Conservation (phyloP, 2,113 vertebrate genomes). For the Alethe diademata region DNA sequence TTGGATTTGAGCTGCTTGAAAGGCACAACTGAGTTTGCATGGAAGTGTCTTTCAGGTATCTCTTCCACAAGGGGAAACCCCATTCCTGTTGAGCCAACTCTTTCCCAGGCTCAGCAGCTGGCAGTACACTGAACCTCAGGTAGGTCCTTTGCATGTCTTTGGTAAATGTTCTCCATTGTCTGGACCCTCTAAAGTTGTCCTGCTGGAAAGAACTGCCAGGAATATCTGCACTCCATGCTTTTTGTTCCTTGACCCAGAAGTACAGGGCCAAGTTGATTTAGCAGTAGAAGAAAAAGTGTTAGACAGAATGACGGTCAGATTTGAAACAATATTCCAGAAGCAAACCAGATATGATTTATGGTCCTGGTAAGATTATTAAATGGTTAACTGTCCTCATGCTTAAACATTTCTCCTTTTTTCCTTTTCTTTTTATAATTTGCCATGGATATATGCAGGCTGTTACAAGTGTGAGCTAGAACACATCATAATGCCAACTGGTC, state of each 20-base stretch:
- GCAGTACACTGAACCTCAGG: neutral
- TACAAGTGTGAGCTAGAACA: neutral
- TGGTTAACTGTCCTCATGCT: neutral
- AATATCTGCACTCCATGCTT: neutral
- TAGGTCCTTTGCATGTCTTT: neutral
- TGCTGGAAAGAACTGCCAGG: neutral
- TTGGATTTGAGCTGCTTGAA: neutral
- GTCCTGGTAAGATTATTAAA: neutral
- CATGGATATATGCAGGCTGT: neutral
- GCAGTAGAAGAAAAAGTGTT: neutral
- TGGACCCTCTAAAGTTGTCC: neutral
- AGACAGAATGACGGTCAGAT: neutral
- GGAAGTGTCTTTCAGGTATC: neutral
- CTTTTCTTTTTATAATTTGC: neutral
- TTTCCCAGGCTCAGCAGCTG: neutral
- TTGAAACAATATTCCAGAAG: neutral
- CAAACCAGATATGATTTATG: neutral
- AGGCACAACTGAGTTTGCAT: neutral
- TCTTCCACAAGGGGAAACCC: neutral
- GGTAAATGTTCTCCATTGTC: neutral
- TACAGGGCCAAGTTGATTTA: neutral
- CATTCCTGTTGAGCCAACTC: neutral
- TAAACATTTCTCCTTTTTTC: neutral
- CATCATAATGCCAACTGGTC: neutral
- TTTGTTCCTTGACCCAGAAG: neutral